phyloP scores from a whole-genome alignment of 2,888 invertebrate species.

The Lycophotia porphyrea region DNA sequence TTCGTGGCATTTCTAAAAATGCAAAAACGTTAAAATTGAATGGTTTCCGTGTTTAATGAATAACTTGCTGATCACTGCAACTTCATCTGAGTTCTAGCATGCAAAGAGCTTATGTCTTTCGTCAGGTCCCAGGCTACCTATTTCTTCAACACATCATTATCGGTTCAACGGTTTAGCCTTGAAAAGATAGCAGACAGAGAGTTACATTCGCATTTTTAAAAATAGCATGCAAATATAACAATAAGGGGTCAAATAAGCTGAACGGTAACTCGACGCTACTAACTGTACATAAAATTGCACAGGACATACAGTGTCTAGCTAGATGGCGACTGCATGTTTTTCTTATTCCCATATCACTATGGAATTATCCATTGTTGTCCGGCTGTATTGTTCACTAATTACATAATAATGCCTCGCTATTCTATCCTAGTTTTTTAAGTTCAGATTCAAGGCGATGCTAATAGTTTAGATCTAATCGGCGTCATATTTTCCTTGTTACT shows the following conservation, averaged over 20 bases:
- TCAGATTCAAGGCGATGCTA: conserved; percentile 57
- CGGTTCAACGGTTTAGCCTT: neutral
- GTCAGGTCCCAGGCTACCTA: no score
- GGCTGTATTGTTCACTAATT: conserved; percentile 65
- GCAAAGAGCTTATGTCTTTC: neutral
- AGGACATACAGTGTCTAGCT: conserved; percentile 14
- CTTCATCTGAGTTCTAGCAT: neutral
- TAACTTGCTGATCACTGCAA: neutral
- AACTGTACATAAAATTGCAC: conserved; percentile 32
- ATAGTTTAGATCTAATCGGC: conserved; percentile 56
- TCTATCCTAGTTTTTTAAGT: conserved; percentile 62
- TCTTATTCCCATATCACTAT: conserved; percentile 57
- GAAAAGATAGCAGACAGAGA: neutral
- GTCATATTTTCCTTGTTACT: conserved; percentile 37
- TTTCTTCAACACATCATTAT: no score
- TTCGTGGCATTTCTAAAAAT: neutral
- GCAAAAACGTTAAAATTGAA: neutral
- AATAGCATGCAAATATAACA: neutral
- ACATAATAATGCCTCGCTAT: conserved; percentile 56
- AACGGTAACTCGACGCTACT: neutral
- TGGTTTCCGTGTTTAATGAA: neutral
- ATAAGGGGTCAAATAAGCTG: neutral
- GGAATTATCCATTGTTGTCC: conserved; percentile 64
- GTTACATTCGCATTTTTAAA: neutral
- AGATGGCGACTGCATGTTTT: conserved; percentile 43